Base-by-base conservation (phyloP, 2,888 invertebrate genomes). In the Syritta pipiens region DNA sequence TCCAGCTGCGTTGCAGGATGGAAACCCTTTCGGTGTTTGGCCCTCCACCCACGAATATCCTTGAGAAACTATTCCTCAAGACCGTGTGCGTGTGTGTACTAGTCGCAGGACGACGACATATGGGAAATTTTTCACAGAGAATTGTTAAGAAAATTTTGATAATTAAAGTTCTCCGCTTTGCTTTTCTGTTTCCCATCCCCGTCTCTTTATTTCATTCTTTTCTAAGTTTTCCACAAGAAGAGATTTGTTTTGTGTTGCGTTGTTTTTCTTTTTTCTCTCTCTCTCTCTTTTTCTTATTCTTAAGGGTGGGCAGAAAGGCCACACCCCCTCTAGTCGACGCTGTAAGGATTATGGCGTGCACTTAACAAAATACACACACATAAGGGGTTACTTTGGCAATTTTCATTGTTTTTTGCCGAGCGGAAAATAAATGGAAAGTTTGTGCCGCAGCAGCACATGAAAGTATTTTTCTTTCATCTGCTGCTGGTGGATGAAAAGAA, bases 81-180 rank as follows among this genome's bases (percentile, higher is more conserved):
- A 17, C 37, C 7, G 7, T 9, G 37, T 37, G 9, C 17, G 37
- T 7, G 37, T n/a, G n/a, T n/a, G n/a, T n/a, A n/a, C n/a, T n/a
- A n/a, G n/a, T n/a, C n/a, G n/a, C n/a, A n/a, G n/a, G n/a, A n/a
- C n/a, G n/a, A 65, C 65, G 77, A 77, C 77, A 77, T 77, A 65
- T 77, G 72, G 53, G 60, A 46, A 53, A 65, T 65, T 77, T 72
- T 72, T 77, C 62, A 9, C 17, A 14, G 17, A 77, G 72, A 59
- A 72, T 65, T 72, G 65, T 46, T 19, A 67, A 60, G 40, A 24
- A 77, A 77, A 77, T 63, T 77, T 77, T 77, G 77, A 77, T 77
- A 77, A 77, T 77, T 77, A 72, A 77, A 77, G 72, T 77, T 77
- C 37, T 60, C n/a, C 37, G 65, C 60, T 60, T 4, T 46, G 40